Percentiles rank a stretch among this genome's conserved stretches.
Evolutionary conservation across 2,888 invertebrate species (phyloP).

Genomic region (Marasmarcha lunaedactyla): DNA sequence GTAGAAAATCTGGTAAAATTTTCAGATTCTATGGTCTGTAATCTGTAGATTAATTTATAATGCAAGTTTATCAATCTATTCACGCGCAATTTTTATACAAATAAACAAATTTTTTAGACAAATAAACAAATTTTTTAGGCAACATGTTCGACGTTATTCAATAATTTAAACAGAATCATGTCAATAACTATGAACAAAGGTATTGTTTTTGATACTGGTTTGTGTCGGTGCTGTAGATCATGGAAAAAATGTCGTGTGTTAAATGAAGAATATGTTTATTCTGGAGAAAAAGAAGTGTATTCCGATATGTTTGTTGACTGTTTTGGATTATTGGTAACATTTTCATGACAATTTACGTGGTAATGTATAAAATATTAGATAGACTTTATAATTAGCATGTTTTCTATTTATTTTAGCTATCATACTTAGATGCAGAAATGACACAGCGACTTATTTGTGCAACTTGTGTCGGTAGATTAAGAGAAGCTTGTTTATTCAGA

Average conservation of each 20-base stretch:
- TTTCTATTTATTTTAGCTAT: neutral
- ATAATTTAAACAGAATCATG: slow-evolving; percentile 7
- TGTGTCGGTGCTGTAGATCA: slow-evolving; percentile 30
- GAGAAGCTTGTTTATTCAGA: slow-evolving; percentile 39
- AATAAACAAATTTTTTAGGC: neutral
- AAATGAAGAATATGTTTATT: slow-evolving; percentile 29
- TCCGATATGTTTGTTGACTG: slow-evolving; percentile 33
- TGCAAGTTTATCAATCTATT: no score
- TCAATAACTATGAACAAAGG: slow-evolving; percentile 6
- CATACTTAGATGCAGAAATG: slow-evolving; percentile 15
- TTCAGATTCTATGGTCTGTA: no score
- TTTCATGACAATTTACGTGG: no score
- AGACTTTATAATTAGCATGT: neutral
- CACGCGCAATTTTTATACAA: no score
- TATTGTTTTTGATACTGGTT: slow-evolving; percentile 23
- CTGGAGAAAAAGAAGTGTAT: slow-evolving; percentile 29
- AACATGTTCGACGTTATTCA: neutral
- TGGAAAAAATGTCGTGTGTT: slow-evolving; percentile 30
- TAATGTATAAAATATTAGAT: neutral
- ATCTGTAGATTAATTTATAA: no score
- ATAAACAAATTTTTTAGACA: neutral
- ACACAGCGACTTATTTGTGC: slow-evolving; percentile 47
- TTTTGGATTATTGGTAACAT: slow-evolving; percentile 27
- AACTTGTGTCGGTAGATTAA: slow-evolving; percentile 38
- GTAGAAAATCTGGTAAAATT: no score